Evolutionary conservation across 1,140 invertebrate genomes (phyloP), one percentile per base, ranked within the genome.

Genomic region (Dendroctonus ponderosae): DNA sequence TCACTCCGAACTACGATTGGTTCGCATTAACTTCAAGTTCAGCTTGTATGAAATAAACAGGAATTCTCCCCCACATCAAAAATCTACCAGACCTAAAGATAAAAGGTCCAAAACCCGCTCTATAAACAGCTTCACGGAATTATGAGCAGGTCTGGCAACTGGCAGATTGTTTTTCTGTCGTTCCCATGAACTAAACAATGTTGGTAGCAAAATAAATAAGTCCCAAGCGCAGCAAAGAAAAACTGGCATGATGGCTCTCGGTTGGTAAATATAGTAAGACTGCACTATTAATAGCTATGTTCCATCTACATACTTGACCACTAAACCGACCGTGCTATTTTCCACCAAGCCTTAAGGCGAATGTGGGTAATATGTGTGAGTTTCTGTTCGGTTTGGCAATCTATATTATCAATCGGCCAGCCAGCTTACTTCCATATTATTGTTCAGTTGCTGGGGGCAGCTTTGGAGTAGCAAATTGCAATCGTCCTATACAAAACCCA

Each of bases 331-430:
- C 59, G 60, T n/a, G 67, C 67, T 71, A 64, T 71, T 66, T 69
- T 69, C 67, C 67, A 62, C 65, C 70, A 69, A 42, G 67, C 70
- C 70, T 66, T 26, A 48, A 60, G 50, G 59, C 66, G 61, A 12
- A 63, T 64, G 67, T 58, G 66, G 52, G 62, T 61, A 46, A 61
- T 66, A 12, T 11, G 44, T 67, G 15, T 49, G 58, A 49, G 44
- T 71, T 71, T 71, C 69, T 53, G 64, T 69, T 41, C 58, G 51
- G 42, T 56, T 66, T 69, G 61, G 61, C 61, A 42, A 44, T 53
- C 42, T 63, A 63, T 63, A 42, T 12, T 44, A 53, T 54, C 15
- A 11, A 54, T 53, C 50, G 61, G 61, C 61, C 61, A 54, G 50
- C 26, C 26, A 26, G 26, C 26, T 26, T 26, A 26, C 26, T 26